These are phyloP conservation scores for Apocrypta bakeri DNA, from an alignment of 1,140 invertebrate genomes.

Conservation along the genomic window DNA sequence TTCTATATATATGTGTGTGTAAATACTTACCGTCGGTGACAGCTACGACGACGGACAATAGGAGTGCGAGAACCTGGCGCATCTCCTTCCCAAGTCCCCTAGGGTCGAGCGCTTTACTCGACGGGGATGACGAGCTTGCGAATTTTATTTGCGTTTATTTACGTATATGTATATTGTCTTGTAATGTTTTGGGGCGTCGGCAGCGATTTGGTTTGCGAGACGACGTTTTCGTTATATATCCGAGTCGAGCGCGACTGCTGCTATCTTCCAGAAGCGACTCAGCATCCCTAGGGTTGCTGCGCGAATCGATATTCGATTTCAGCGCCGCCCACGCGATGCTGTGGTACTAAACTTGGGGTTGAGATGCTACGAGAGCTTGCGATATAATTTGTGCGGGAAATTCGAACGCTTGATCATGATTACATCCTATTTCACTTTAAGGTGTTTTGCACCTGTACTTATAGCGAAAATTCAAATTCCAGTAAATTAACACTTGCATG, in stretches of 20 bases:
- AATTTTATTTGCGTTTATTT: not conserved
- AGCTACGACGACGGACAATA: slow-evolving; percentile 16
- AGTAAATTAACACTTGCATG: no score
- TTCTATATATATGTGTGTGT: not conserved
- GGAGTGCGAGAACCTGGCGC: slow-evolving; percentile 17
- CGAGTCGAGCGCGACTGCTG: slow-evolving; percentile 27
- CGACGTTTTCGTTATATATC: not conserved
- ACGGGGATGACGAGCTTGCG: slow-evolving; percentile 1
- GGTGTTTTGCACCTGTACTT: no score
- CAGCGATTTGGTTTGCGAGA: not conserved
- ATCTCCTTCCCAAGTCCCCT: slow-evolving; percentile 15
- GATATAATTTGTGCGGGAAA: no score
- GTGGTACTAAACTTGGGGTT: no score
- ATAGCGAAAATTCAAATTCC: no score
- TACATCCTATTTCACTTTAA: no score
- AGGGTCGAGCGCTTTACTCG: not conserved
- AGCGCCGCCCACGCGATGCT: slow-evolving; percentile 27
- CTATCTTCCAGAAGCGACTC: slow-evolving; percentile 9
- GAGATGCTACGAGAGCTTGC: no score
- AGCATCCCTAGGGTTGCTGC: slow-evolving; percentile 21
- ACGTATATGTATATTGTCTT: no score
- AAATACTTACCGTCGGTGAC: slow-evolving; percentile 24
- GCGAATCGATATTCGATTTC: slow-evolving; percentile 15
- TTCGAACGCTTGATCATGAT: no score
- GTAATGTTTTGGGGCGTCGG: not conserved